A percentile compares a stretch with the other conserved stretches of the same genome.
Conservation (phyloP, 2,888 invertebrate species). For the Plagiodera versicolora region DNA sequence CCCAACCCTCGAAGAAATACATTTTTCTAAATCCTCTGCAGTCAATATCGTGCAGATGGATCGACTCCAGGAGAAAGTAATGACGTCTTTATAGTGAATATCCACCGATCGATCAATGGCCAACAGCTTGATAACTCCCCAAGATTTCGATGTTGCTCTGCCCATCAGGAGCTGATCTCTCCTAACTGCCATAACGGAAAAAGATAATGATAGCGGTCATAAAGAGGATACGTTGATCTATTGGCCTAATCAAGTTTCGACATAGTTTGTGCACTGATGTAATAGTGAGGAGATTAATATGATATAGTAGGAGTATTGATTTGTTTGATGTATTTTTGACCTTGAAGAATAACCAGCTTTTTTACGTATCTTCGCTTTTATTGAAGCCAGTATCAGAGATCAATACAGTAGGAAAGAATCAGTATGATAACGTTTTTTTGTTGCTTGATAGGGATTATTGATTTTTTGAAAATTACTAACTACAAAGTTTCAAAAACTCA, state of each 20-base stretch:
- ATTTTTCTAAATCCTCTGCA: constrained; percentile 12
- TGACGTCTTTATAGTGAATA: constrained; percentile 35
- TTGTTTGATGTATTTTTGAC: neutral
- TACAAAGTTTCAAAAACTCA: no score
- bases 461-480: no score
- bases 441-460: no score
- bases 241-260: constrained; percentile 25
- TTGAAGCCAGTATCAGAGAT: no score
- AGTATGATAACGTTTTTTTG: no score
- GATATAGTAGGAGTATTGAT: neutral
- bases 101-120: constrained; percentile 41
- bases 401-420: no score
- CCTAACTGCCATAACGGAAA: constrained; percentile 25
- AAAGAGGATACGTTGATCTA: constrained; percentile 29
- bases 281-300: neutral
- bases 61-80: constrained; percentile 16
- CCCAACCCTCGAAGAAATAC: neutral
- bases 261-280: constrained; percentile 11
- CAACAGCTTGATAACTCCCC: constrained; percentile 37
- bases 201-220: constrained; percentile 27
- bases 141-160: constrained; percentile 15
- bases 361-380: no score
- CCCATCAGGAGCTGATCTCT: constrained; percentile 30
- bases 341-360: no score
- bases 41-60: constrained; percentile 23